These are phyloP conservation scores for Neolamprologus cancellatus DNA, from an alignment of 2,113 vertebrate genomes.

Conservation along the genomic window DNA sequence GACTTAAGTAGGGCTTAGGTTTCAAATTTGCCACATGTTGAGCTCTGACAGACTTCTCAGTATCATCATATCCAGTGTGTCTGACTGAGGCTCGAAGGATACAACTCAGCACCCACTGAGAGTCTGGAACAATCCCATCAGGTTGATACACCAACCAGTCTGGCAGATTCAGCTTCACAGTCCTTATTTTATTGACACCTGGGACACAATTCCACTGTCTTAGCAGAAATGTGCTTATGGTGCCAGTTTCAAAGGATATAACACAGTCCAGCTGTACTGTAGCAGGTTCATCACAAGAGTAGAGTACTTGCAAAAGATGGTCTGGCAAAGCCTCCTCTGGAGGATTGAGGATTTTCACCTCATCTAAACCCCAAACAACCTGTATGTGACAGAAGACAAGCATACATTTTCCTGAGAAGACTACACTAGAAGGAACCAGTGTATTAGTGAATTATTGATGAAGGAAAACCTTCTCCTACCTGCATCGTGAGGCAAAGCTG, in stretches of 20 bases:
- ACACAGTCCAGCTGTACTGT: constrained; percentile 60
- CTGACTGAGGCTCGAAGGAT: constrained; percentile 45
- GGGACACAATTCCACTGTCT: constrained; percentile 66
- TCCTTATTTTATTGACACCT: neutral
- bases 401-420: neutral
- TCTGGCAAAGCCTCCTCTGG: constrained; percentile 43
- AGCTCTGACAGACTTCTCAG: neutral
- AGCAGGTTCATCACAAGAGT: constrained; percentile 56
- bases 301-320: constrained; percentile 46
- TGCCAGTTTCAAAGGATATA: constrained; percentile 55
- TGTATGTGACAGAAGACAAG: neutral
- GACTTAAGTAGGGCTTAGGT: constrained; percentile 38
- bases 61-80: neutral
- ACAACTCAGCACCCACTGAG: constrained; percentile 53
- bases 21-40: constrained; percentile 45
- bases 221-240: constrained; percentile 24
- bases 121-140: constrained; percentile 57
- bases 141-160: constrained; percentile 74
- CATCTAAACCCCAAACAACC: constrained; percentile 25
- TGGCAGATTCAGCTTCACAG: constrained; percentile 57
- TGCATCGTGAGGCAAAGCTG: constrained; percentile 38
- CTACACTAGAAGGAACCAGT: neutral
- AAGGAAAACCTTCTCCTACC: constrained; percentile 30
- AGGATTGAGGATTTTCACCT: constrained; percentile 65
- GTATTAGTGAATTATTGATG: neutral